phyloP scores from a whole-genome alignment of 1,140 invertebrate genomes.

The Pachypeltis micranthus region DNA sequence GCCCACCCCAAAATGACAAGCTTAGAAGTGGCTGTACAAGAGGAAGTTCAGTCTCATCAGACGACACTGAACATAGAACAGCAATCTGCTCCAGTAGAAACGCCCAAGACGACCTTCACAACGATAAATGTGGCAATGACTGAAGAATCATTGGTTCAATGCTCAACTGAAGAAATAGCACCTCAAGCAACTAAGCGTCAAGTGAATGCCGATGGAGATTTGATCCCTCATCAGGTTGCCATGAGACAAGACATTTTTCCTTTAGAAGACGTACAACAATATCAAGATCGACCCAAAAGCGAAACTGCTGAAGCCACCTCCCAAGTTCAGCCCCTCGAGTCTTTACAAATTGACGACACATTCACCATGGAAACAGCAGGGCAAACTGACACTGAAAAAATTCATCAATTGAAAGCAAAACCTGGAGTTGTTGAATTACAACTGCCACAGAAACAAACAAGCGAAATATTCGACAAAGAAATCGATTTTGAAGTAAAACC shows the following conservation, averaged over 20 bases:
- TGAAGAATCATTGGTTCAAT: slow-evolving; percentile 15
- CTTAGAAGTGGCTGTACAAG: slow-evolving; percentile 21
- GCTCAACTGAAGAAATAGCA: slow-evolving; percentile 11
- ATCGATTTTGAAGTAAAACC: not conserved
- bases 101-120: slow-evolving; percentile 7
- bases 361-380: not conserved
- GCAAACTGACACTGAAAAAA: not conserved
- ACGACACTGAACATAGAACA: not conserved
- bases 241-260: slow-evolving; percentile 16
- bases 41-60: slow-evolving; percentile 1
- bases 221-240: slow-evolving; percentile 13
- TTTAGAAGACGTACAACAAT: slow-evolving; percentile 5
- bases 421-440: slow-evolving; percentile 11
- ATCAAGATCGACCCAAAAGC: not conserved
- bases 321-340: not conserved
- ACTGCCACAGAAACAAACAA: slow-evolving; percentile 2
- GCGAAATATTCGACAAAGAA: slow-evolving; percentile 5
- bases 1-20: slow-evolving; percentile 15
- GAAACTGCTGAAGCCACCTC: not conserved
- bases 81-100: not conserved
- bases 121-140: slow-evolving; percentile 17
- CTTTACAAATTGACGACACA: slow-evolving; percentile 3
- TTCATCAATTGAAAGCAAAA: not conserved
- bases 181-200: slow-evolving; percentile 5
- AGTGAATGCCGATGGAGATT: slow-evolving; percentile 13